phyloP scores from a whole-genome alignment of 2,888 invertebrate species.

The Microdon myrmicae region DNA sequence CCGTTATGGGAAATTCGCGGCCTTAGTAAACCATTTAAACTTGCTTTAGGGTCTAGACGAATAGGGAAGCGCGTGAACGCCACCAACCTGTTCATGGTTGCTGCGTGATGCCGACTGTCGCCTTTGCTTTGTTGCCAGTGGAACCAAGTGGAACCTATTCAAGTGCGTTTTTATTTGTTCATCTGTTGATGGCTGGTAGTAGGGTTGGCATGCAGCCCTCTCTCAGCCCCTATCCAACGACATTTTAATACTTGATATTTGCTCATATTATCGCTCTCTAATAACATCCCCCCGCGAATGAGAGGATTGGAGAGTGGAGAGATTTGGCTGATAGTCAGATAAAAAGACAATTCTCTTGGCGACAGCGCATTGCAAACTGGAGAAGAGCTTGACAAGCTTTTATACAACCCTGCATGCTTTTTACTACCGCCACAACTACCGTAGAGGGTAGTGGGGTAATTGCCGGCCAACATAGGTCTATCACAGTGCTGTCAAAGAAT shows the following conservation, averaged over 20 bases:
- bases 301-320: slow-evolving; percentile 37
- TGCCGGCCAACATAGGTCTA: no score
- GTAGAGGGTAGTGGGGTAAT: no score
- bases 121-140: slow-evolving; percentile 42
- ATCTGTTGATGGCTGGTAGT: neutral
- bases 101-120: slow-evolving; percentile 51
- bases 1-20: no score
- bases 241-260: no score
- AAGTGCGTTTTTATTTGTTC: slow-evolving; percentile 11
- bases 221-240: neutral
- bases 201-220: slow-evolving; percentile 5
- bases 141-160: slow-evolving; percentile 44
- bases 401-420: no score
- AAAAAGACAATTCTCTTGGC: slow-evolving; percentile 32
- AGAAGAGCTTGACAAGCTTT: no score
- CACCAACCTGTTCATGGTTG: slow-evolving; percentile 53
- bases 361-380: slow-evolving; percentile 37
- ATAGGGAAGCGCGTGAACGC: slow-evolving; percentile 48
- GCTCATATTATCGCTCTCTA: slow-evolving; percentile 18
- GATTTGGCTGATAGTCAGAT: no score
- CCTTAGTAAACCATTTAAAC: no score
- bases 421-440: no score
- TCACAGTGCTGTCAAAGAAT: no score
- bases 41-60: no score
- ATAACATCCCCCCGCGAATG: slow-evolving; percentile 31